phyloP scores from a whole-genome alignment of 2,888 invertebrate species.

The Clunio marinus region DNA sequence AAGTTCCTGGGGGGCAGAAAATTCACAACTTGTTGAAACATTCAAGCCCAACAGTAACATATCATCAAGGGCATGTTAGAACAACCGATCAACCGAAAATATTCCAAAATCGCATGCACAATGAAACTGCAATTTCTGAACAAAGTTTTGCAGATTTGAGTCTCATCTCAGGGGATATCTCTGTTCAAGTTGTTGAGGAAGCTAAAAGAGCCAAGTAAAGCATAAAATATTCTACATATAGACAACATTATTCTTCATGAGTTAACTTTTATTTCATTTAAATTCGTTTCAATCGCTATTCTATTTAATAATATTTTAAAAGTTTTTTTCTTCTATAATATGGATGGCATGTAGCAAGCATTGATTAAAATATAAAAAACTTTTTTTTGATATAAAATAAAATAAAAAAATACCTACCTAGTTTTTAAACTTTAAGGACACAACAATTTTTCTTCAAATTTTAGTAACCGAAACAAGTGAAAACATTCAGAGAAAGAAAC shows the following conservation, averaged over 20 bases:
- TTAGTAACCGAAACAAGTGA: neutral
- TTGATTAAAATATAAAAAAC: too few relatives aligned
- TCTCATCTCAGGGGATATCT: constrained; percentile 15
- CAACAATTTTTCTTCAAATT: too few relatives aligned
- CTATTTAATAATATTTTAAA: too few relatives aligned
- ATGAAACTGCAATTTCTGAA: neutral
- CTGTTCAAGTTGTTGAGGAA: constrained; percentile 4
- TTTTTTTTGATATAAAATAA: too few relatives aligned
- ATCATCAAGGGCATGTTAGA: constrained; percentile 2
- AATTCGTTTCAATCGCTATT: too few relatives aligned
- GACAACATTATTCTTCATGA: too few relatives aligned
- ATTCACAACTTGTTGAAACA: neutral
- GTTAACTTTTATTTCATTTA: too few relatives aligned
- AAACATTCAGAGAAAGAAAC: neutral
- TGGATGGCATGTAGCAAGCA: too few relatives aligned
- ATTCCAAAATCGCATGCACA: neutral
- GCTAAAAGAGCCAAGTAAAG: constrained; percentile 6
- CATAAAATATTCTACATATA: too few relatives aligned
- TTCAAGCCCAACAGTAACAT: neutral
- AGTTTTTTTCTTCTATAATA: too few relatives aligned
- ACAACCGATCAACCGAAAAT: neutral
- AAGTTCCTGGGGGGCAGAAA: neutral
- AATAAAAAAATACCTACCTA: too few relatives aligned
- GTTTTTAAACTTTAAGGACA: too few relatives aligned
- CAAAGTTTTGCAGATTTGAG: constrained; percentile 13